Evolutionary conservation across 2,888 invertebrate genomes (phyloP).

Genomic region (Mythimna impura): DNA sequence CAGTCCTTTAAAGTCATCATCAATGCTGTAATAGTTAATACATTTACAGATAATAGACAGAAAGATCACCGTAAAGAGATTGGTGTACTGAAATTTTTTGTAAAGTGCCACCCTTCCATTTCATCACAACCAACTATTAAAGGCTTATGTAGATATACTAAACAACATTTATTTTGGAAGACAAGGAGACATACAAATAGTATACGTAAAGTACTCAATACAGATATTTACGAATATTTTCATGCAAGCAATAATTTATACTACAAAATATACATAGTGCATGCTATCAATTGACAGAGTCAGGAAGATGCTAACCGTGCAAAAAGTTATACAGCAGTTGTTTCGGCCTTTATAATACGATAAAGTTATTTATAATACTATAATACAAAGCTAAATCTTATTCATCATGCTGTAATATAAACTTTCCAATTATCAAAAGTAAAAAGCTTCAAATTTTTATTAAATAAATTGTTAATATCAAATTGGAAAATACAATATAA

Average conservation of each 20-base stretch:
- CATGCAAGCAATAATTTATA: conserved; percentile 85
- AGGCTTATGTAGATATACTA: conserved; percentile 79
- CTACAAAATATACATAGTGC: conserved; percentile 84
- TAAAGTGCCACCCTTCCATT: conserved; percentile 76
- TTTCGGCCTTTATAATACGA: conserved; percentile 69
- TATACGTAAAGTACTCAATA: conserved; percentile 74
- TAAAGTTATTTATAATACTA: conserved; percentile 62
- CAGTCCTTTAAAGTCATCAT: conserved; percentile 61
- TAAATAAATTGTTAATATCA: conserved; percentile 51
- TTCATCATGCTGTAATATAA: conserved; percentile 73
- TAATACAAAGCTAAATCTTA: conserved; percentile 71
- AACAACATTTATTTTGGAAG: conserved; percentile 90
- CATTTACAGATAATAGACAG: conserved; percentile 60
- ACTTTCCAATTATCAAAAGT: conserved; percentile 62
- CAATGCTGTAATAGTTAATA: conserved; percentile 54
- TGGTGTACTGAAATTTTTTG: conserved; percentile 68
- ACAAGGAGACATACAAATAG: conserved; percentile 79
- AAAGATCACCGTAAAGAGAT: conserved; percentile 66
- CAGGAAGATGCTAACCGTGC: conserved; percentile 75
- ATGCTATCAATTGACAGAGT: conserved; percentile 76
- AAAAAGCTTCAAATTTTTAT: conserved; percentile 67
- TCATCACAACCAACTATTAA: conserved; percentile 74
- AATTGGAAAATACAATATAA: conserved; percentile 45
- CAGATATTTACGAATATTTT: conserved; percentile 78
- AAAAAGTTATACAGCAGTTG: conserved; percentile 71